Conservation (phyloP, 1,140 invertebrate genomes). For the Diorhabda sublineata region DNA sequence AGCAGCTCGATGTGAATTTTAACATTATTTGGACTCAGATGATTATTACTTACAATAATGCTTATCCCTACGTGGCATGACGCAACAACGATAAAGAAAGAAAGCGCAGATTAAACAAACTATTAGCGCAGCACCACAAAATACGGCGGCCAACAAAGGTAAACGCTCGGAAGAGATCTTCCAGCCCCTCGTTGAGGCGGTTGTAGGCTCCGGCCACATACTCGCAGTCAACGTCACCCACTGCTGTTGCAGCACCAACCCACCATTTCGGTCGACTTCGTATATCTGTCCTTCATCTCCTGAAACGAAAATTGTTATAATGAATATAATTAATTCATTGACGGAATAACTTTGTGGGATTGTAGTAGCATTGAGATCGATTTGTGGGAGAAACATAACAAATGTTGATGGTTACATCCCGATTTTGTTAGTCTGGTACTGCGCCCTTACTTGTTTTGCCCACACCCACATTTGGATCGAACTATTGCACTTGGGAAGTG, state of each 20-base stretch:
- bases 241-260: slow-evolving; percentile 47
- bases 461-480: no score
- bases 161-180: slow-evolving; percentile 49
- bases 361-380: no score
- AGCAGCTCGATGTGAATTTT: no score
- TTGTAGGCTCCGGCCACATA: slow-evolving; percentile 47
- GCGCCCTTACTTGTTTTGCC: no score
- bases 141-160: slow-evolving; percentile 51
- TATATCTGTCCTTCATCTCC: not conserved
- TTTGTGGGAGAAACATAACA: no score
- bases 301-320: not conserved
- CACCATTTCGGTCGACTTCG: slow-evolving; percentile 17
- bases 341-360: no score
- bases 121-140: slow-evolving; percentile 51
- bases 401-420: no score
- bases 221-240: slow-evolving; percentile 53
- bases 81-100: slow-evolving; percentile 53
- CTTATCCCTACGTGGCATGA: slow-evolving; percentile 50
- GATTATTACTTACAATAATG: slow-evolving; percentile 49
- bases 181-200: slow-evolving; percentile 43
- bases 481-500: no score
- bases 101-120: slow-evolving; percentile 48
- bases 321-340: no score
- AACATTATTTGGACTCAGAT: not conserved
- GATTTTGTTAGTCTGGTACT: no score